Base-by-base conservation (phyloP, 2,888 invertebrate species). In the Meiosimyza platycephala region DNA sequence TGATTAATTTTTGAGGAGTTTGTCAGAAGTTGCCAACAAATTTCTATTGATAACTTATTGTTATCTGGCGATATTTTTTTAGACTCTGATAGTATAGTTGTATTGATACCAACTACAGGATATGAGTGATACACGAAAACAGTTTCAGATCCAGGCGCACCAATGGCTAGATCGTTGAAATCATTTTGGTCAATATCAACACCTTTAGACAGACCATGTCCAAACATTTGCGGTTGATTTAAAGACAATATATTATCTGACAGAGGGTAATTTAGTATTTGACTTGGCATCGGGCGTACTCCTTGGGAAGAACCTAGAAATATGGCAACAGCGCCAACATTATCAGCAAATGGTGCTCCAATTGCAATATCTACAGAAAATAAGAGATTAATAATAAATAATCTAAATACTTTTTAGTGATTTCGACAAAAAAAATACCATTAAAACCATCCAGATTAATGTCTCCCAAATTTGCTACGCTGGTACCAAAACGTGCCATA, bases 401-500 rank as follows among this genome's bases (percentile, higher is more conserved):
- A 3, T 4, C 22, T 13, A 13, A 48, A 63, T 6, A 22, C 0
- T 4, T 63, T 63, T 63, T 13, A 28, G 4, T 15, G 15, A 51
- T 13, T 51, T 51, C 5, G 13, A 15, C n/a, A 15, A 13, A 15
- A 13, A 16, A 28, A 15, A 73, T 79, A 89, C 89, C 90, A 86
- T 88, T 87, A 81, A 80, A 90, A 6, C 90, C 90, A 85, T 93
- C 92, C 65, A 87, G 86, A 84, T 93, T 91, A 12, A 93, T 82
- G 82, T 93, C 92, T 18, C 92, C 80, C 18, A 81, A 55, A 54
- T 72, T 72, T 2, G 77, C 62, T 9, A 81, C 16, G 2, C 77
- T 75, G 4, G 77, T 79, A 11, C 81, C 81, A 72, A 81, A 81
- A 0, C 79, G 75, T 5, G 18, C 28, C 28, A 28, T 28, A 28